Base-by-base conservation (phyloP, 2,113 vertebrate genomes). In the Paracanthobrama guichenoti region DNA sequence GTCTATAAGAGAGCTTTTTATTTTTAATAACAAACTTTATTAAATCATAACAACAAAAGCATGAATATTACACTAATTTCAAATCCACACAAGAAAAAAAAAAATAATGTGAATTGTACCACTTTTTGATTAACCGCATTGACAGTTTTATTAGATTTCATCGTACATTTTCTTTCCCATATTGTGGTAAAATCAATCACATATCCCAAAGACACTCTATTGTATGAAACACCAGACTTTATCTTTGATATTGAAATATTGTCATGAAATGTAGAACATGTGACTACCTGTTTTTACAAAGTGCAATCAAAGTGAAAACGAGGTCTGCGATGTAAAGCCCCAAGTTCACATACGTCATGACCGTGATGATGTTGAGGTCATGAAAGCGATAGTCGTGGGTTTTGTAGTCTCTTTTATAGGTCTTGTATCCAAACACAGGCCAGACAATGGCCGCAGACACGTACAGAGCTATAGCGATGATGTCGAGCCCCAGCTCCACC, bases 251-350 rank as follows among this genome's bases (percentile, higher is more conserved):
- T 39, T 39, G 0, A 2, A 55, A 22, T 3, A 22, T 55, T 55
- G 4, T 55, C 18, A 22, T 55, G 53, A 20, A 55, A 1, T 62
- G 11, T 18, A 9, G 14, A 4, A 20, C 28, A 20, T 31, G 13
- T 16, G 26, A 69, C 64, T 74, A 69, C 42, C 53, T 71, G 16
- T 50, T 53, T 64, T 85, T 87, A 46, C 77, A 84, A 18, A 48
- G n/a, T 26, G 46, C 59, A 31, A 82, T 89, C 55, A 91, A 79
- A 39, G 93, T 92, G 44, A 93, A 93, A 50, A 93, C 26, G 10
- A 94, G 57, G 79, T 96, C 95, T 31, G 94, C 91, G 4, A 89
- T 35, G 75, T 95, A 96, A 35, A 95, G 87, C 0, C 94, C 60
- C 48, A 95, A 86, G 85, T 95, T 96, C 77, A 94, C 88, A 79